phyloP scores from a whole-genome alignment of 2,888 invertebrate species.

The Noctuana brunneofusca region DNA sequence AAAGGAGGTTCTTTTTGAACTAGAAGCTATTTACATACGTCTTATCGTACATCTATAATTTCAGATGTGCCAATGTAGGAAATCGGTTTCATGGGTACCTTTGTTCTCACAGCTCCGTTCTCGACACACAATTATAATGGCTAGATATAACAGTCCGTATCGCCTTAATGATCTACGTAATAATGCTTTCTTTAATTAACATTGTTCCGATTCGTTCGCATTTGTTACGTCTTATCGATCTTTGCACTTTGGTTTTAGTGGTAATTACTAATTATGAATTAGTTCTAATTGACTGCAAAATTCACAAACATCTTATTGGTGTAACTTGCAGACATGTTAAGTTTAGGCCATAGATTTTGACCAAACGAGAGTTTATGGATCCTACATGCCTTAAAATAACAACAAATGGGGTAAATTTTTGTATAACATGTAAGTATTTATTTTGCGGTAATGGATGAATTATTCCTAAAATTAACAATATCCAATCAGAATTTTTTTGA shows the following conservation, averaged over 20 bases:
- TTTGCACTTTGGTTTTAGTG: not conserved
- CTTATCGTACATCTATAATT: slow-evolving; percentile 40
- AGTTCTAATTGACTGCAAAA: not conserved
- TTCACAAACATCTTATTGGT: not conserved
- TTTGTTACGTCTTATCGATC: slow-evolving; percentile 22
- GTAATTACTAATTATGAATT: not conserved
- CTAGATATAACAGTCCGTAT: slow-evolving; percentile 22
- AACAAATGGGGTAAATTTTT: too few species aligned
- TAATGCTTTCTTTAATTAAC: slow-evolving; percentile 33
- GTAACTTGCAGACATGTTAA: not conserved
- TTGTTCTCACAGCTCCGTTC: slow-evolving; percentile 57
- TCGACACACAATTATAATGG: slow-evolving; percentile 45
- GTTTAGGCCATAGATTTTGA: too few species aligned
- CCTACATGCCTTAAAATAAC: too few species aligned
- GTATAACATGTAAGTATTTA: too few species aligned
- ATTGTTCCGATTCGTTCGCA: slow-evolving; percentile 15
- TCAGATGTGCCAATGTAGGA: slow-evolving; percentile 44
- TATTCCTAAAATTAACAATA: too few species aligned
- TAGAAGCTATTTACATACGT: slow-evolving; percentile 14
- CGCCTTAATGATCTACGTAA: slow-evolving; percentile 33
- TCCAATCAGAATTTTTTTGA: too few species aligned
- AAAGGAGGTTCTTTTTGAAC: not conserved
- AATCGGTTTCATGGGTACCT: slow-evolving; percentile 45
- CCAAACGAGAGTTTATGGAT: too few species aligned
- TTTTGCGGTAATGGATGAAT: too few species aligned